Percentiles rank a stretch among this genome's conserved stretches.
These are phyloP conservation scores for Phocoena sinus DNA, from an alignment of 2,113 vertebrate species.

Conservation along the genomic window DNA sequence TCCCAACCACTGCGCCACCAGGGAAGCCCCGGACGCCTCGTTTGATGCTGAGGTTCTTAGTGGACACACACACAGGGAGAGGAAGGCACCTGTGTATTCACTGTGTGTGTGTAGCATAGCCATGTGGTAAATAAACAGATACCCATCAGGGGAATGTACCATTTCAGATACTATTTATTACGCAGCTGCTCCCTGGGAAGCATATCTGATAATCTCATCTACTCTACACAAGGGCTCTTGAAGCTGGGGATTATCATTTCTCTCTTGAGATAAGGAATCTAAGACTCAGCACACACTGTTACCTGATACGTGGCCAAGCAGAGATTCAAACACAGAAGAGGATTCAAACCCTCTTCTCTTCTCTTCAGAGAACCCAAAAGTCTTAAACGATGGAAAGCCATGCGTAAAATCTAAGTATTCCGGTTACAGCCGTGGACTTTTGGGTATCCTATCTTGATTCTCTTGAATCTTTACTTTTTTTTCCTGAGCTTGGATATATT, in stretches of 20 bases:
- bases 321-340: not conserved
- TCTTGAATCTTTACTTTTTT: not conserved
- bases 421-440: not conserved
- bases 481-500: too few species aligned
- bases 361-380: not conserved
- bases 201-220: not conserved
- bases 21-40: too few species aligned
- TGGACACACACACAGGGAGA: accelerated
- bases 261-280: not conserved
- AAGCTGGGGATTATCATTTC: not conserved
- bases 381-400: not conserved
- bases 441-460: too few species aligned
- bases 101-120: not conserved
- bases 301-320: not conserved
- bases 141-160: not conserved
- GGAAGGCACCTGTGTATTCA: not conserved
- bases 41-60: not conserved
- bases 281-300: not conserved
- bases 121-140: not conserved
- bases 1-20: too few species aligned
- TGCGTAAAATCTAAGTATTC: not conserved
- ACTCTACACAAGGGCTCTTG: too few species aligned
- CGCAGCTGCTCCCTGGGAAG: too few species aligned
- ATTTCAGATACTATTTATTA: not conserved
- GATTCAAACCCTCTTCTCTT: not conserved